Evolutionary conservation across 2,113 vertebrate species (phyloP).

Genomic region (Gila orcuttii): DNA sequence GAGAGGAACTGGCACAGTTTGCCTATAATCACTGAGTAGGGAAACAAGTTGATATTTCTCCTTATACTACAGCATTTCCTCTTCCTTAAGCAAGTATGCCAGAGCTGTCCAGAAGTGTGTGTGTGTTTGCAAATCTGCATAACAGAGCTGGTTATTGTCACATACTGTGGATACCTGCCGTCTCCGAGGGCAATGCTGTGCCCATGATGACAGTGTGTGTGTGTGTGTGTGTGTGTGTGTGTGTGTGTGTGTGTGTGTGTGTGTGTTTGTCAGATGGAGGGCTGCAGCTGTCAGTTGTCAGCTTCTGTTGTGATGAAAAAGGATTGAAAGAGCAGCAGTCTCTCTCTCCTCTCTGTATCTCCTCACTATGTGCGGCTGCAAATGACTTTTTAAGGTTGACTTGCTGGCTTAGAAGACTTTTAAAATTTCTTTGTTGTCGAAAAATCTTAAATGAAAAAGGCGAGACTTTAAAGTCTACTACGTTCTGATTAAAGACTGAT

Average conservation of each 20-base stretch:
- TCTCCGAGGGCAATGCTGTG: slow-evolving; percentile 59
- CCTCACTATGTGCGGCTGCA: slow-evolving; percentile 14
- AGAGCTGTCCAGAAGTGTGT: slow-evolving; percentile 19
- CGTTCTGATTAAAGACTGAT: background rate
- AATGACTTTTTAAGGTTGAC: slow-evolving; percentile 36
- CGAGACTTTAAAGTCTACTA: background rate
- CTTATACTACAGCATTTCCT: background rate
- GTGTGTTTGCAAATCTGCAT: slow-evolving; percentile 35
- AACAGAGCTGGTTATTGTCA: slow-evolving; percentile 40
- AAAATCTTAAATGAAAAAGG: slow-evolving; percentile 19
- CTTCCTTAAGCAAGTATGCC: background rate
- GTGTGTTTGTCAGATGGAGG: slow-evolving; percentile 39
- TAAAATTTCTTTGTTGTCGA: slow-evolving; percentile 22
- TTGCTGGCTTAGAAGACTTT: slow-evolving; percentile 24
- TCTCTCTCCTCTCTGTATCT: slow-evolving; percentile 9
- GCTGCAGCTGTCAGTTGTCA: slow-evolving; percentile 48
- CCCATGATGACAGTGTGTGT: slow-evolving; percentile 42
- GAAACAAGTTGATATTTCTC: background rate
- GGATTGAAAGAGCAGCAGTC: slow-evolving; percentile 25
- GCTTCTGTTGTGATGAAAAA: slow-evolving; percentile 45
- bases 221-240: slow-evolving; percentile 5
- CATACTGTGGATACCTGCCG: slow-evolving; percentile 42
- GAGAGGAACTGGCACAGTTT: background rate
- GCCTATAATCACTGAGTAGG: background rate
- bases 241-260: slow-evolving; percentile 19